These are phyloP conservation scores for Synanthedon myopaeformis DNA, from an alignment of 2,888 invertebrate species.

Conservation along the genomic window DNA sequence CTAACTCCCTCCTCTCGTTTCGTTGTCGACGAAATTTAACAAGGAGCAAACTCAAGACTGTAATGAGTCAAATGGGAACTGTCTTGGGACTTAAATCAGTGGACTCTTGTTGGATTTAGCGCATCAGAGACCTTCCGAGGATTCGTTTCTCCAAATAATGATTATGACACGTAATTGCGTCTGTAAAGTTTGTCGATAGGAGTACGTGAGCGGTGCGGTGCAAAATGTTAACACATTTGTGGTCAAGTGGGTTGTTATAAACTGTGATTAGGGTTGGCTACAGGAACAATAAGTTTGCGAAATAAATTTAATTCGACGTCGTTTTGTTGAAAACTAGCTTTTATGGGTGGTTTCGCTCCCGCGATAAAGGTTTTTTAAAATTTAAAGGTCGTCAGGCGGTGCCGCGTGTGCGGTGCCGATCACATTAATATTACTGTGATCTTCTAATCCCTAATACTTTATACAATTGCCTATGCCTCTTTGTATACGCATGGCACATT, in stretches of 20 bases:
- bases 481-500: too few species aligned
- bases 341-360: too few species aligned
- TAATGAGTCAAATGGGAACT: background rate
- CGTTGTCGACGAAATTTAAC: background rate
- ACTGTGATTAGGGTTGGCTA: background rate
- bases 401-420: too few species aligned
- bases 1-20: slow-evolving; percentile 16
- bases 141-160: slow-evolving; percentile 1
- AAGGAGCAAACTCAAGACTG: background rate
- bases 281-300: too few species aligned
- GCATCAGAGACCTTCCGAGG: slow-evolving; percentile 6
- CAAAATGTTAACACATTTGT: background rate
- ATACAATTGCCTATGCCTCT: too few species aligned
- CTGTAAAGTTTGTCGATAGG: slow-evolving; percentile 2
- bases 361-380: too few species aligned
- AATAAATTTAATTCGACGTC: too few species aligned
- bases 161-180: slow-evolving; percentile 5
- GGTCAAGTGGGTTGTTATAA: background rate
- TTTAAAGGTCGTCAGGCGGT: too few species aligned
- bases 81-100: slow-evolving; percentile 1
- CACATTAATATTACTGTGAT: too few species aligned
- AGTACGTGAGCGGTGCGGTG: background rate
- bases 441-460: too few species aligned
- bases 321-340: too few species aligned
- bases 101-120: slow-evolving; percentile 8